Conservation (phyloP, 2,113 vertebrate species). For the Castor canadensis region DNA sequence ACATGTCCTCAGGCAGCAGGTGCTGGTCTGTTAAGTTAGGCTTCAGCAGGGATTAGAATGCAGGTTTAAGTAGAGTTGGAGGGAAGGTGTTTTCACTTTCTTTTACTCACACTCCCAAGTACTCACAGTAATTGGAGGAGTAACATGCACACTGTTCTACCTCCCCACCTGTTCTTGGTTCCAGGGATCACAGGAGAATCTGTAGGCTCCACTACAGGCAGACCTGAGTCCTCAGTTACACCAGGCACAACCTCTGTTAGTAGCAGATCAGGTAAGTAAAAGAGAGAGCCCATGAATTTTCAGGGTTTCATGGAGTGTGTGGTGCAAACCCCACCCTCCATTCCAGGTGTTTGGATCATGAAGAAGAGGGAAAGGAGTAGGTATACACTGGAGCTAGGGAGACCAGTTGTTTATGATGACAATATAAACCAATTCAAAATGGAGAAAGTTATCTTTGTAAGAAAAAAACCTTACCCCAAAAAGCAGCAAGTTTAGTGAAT, state of each 20-base stretch:
- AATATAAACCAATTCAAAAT: no score
- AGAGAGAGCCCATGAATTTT: not conserved
- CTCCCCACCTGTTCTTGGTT: not conserved
- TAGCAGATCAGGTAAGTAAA: not conserved
- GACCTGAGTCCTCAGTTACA: not conserved
- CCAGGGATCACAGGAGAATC: not conserved
- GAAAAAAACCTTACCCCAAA: no score
- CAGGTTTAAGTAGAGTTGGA: not conserved
- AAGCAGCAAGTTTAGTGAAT: no score
- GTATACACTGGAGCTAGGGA: no score
- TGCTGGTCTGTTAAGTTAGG: no score
- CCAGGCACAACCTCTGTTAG: not conserved
- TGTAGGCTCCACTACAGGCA: not conserved
- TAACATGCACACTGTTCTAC: not conserved
- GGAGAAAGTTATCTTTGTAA: no score
- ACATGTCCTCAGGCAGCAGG: no score
- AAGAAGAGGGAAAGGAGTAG: no score
- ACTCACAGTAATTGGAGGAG: not conserved
- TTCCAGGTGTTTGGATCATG: no score
- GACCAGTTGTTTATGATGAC: no score
- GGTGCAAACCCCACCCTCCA: no score
- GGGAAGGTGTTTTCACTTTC: not conserved
- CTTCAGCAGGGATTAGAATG: no score
- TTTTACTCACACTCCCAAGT: not conserved
- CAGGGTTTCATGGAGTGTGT: not conserved